Base-by-base conservation (phyloP, 2,797 vertebrate species). In the Sylvia borin region DNA sequence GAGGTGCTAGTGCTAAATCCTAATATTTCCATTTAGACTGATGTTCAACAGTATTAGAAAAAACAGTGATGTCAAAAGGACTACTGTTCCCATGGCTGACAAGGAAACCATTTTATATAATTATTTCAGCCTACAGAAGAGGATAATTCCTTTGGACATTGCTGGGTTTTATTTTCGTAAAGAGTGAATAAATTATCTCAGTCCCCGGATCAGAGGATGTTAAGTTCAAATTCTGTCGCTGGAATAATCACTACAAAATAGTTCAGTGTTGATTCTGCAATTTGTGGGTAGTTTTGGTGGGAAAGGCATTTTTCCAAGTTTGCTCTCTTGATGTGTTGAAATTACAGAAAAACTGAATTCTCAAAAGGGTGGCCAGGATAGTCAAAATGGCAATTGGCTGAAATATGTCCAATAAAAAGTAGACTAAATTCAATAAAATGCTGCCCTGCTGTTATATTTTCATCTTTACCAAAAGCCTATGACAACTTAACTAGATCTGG, bases 261-360 rank as follows among this genome's bases (percentile, higher is more conserved):
- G 78, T 93, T 95, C 90, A 93, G 50, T 97, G 97, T 97, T 97
- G 96, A 97, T 96, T 97, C 93, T 97, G 96, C 96, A 97, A 97
- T 97, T 97, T 97, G 96, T 95, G 97, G 97, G 93, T 81, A 95
- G 93, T 97, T 97, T 96, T 90, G 86, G 92, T 95, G 95, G 80
- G 95, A 93, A 96, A 93, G 96, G 95, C 86, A 86, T 91, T 95
- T 96, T 96, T 97, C 95, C 91, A 97, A 92, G 75, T 86, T 90
- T 86, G 38, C 29, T 94, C 85, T 95, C 93, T 80, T 96, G 89
- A 96, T 97, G 92, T 97, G 90, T 94, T 88, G 88, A 91, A 93
- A 94, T 95, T 96, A 81, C 95, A 97, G 93, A 97, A 97, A 96
- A 97, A 90, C 71, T 92, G 74, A 93, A 96, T 90, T 91, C 93